Percentiles rank a stretch among this genome's conserved stretches.
Conservation (phyloP, 2,797 vertebrate species). For the Sphenodon punctatus region DNA sequence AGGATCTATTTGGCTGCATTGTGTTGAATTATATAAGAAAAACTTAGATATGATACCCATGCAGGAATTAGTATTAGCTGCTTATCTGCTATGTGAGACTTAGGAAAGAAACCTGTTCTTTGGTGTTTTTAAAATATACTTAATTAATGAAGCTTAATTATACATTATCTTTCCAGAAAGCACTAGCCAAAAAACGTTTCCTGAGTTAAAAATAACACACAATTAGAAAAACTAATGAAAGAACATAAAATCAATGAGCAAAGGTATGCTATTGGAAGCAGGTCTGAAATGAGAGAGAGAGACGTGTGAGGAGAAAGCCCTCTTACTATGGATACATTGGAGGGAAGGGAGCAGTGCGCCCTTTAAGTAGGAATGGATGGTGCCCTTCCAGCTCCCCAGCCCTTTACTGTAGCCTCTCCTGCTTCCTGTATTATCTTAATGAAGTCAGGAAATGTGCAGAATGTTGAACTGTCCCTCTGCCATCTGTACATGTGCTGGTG, state of each 20-base stretch:
- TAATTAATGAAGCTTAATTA: neutral
- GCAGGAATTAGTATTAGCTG: neutral
- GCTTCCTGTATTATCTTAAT: too few relatives aligned
- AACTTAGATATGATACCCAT: neutral
- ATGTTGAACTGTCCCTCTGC: too few relatives aligned
- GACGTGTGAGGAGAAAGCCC: too few relatives aligned
- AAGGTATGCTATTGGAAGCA: neutral
- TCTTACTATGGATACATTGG: neutral
- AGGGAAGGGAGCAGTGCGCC: accelerated
- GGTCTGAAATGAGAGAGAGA: neutral
- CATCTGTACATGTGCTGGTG: too few relatives aligned
- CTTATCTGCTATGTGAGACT: neutral
- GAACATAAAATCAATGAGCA: neutral
- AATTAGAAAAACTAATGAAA: neutral
- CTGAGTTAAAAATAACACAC: neutral
- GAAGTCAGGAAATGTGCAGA: too few relatives aligned
- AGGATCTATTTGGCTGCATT: neutral
- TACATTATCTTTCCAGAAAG: neutral
- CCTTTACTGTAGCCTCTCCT: too few relatives aligned
- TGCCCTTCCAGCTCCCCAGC: too few relatives aligned
- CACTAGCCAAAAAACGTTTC: neutral
- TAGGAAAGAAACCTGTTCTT: neutral
- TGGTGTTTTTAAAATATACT: neutral
- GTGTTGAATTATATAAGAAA: neutral
- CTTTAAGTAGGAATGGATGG: too few relatives aligned